These are phyloP conservation scores for Asarcornis scutulata DNA, from an alignment of 2,113 vertebrate species.

Conservation along the genomic window DNA sequence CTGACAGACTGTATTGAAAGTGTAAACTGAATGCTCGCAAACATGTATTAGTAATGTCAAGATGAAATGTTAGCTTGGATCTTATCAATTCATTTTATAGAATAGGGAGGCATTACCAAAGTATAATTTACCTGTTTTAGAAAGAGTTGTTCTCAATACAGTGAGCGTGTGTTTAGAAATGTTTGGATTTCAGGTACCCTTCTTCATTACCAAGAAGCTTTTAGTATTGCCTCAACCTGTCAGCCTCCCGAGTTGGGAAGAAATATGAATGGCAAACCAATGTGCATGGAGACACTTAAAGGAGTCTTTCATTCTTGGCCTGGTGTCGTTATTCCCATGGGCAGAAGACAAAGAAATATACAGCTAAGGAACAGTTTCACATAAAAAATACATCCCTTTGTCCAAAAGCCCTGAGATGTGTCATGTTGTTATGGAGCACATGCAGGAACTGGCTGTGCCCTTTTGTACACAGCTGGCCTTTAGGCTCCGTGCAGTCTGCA, in stretches of 20 bases:
- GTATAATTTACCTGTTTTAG: slow-evolving; percentile 6
- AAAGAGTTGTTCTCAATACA: not conserved
- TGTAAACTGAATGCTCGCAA: slow-evolving; percentile 37
- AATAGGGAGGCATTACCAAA: not conserved
- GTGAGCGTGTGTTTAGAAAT: not conserved
- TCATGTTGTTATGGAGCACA: slow-evolving; percentile 29
- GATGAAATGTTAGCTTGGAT: slow-evolving; percentile 48
- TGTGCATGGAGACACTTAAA: slow-evolving; percentile 44
- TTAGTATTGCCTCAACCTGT: slow-evolving; percentile 49
- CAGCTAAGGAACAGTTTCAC: slow-evolving; percentile 43
- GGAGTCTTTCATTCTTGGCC: slow-evolving; percentile 38
- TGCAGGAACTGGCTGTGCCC: slow-evolving; percentile 71
- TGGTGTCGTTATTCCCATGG: slow-evolving; percentile 36
- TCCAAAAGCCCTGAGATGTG: slow-evolving; percentile 45
- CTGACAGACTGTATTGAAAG: slow-evolving; percentile 49
- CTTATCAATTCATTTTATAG: slow-evolving; percentile 15
- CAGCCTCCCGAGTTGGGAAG: slow-evolving; percentile 5
- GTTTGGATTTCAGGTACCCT: not conserved
- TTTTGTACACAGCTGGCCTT: slow-evolving; percentile 66
- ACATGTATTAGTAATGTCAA: slow-evolving; percentile 49
- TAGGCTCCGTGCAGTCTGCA: slow-evolving; percentile 69
- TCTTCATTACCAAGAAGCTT: slow-evolving; percentile 12
- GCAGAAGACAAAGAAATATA: slow-evolving; percentile 60
- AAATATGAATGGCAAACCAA: slow-evolving; percentile 41
- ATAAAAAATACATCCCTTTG: slow-evolving; percentile 48